These are phyloP conservation scores for Pseudorhiza aurosa DNA, from an alignment of 30 jellyfish, hydroid and myxozoan genomes.

Conservation along the genomic window DNA sequence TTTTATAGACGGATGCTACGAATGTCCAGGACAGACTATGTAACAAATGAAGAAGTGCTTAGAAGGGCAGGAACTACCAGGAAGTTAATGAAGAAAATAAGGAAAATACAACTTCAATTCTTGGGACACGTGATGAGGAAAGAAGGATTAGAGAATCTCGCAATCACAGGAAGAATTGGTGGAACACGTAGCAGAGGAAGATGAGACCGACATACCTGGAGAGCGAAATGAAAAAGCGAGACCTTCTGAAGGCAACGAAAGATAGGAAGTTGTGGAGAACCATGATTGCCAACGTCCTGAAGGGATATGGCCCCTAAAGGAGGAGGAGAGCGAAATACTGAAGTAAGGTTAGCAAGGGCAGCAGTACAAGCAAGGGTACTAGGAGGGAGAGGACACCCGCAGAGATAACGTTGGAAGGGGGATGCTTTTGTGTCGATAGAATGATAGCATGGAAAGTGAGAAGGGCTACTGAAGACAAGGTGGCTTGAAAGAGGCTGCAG, in stretches of 20 bases:
- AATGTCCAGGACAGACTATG: conserved; percentile 1
- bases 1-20: neutral
- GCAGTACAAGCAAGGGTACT: too few relatives aligned
- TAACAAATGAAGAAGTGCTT: neutral
- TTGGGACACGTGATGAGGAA: conserved; percentile 25
- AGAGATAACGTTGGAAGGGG: too few relatives aligned
- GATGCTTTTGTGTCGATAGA: too few relatives aligned
- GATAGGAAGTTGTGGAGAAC: conserved; percentile 11
- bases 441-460: too few relatives aligned
- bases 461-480: too few relatives aligned
- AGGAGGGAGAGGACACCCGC: too few relatives aligned
- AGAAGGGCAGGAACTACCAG: conserved; percentile 5
- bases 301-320: conserved; percentile 12
- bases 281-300: conserved; percentile 26
- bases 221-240: neutral
- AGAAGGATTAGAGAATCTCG: conserved; percentile 6
- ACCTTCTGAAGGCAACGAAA: neutral
- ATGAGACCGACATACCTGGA: neutral
- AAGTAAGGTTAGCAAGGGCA: too few relatives aligned
- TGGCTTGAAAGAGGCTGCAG: too few relatives aligned
- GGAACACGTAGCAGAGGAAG: conserved; percentile 28
- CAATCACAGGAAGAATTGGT: neutral
- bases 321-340: too few relatives aligned
- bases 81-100: neutral
- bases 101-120: conserved; percentile 12